Conservation (phyloP, 1,140 invertebrate genomes). For the Halotydeus destructor region DNA sequence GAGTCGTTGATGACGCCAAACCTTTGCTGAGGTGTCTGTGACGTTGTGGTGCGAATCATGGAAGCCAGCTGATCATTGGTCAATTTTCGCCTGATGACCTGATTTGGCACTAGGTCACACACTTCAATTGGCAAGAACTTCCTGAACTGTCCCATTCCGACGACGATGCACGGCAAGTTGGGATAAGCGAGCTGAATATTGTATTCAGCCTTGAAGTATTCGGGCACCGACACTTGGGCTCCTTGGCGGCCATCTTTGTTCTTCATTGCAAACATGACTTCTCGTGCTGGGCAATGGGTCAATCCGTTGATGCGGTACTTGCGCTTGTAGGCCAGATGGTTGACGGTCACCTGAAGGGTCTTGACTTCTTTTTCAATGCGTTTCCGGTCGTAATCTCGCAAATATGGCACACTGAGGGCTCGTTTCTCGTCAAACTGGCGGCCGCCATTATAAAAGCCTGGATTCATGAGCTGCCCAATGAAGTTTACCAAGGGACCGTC, state of each 20-base stretch:
- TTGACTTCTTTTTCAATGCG: slow-evolving; percentile 12
- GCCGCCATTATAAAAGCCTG: neutral
- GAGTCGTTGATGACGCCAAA: slow-evolving; percentile 9
- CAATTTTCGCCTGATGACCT: slow-evolving; percentile 16
- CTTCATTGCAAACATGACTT: slow-evolving; percentile 8
- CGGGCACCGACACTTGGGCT: slow-evolving; percentile 14
- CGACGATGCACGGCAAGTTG: slow-evolving; percentile 21
- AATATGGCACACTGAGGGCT: neutral
- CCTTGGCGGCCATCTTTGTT: slow-evolving; percentile 7
- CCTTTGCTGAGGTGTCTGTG: slow-evolving; percentile 2
- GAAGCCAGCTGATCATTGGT: slow-evolving; percentile 11
- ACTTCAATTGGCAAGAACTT: slow-evolving; percentile 23
- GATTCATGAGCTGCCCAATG: neutral
- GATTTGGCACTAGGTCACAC: slow-evolving; percentile 20
- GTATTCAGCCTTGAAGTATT: slow-evolving; percentile 21
- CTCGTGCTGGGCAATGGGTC: slow-evolving; percentile 9
- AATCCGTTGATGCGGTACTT: slow-evolving; percentile 15
- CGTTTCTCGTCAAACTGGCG: no score
- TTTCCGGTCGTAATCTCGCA: slow-evolving; percentile 8
- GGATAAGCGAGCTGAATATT: slow-evolving; percentile 17
- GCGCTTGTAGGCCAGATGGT: slow-evolving; percentile 11
- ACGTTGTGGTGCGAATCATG: slow-evolving; percentile 17
- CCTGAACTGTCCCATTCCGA: slow-evolving; percentile 12
- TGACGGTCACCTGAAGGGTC: slow-evolving; percentile 13
- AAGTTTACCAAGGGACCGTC: neutral